Conservation (phyloP, 2,888 invertebrate genomes). For the Latrodectus hesperus region DNA sequence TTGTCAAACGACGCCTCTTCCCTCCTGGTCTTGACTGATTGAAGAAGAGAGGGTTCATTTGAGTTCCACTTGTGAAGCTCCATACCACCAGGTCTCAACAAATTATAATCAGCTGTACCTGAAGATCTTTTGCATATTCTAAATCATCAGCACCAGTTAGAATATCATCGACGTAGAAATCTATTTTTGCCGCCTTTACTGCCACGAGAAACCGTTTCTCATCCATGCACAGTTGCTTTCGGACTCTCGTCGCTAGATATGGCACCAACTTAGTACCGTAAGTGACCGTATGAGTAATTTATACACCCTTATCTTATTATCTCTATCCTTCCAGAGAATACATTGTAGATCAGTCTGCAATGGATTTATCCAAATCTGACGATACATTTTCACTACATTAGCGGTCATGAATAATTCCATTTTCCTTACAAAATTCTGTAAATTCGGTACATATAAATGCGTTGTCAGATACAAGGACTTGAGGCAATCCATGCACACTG, state of each 20-base stretch:
- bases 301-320: no score
- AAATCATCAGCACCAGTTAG: not conserved
- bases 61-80: constrained; percentile 14
- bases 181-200: not conserved
- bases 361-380: no score
- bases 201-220: not conserved
- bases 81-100: constrained; percentile 7
- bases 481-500: no score
- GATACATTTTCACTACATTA: no score
- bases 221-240: not conserved
- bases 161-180: not conserved
- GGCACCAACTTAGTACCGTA: not conserved
- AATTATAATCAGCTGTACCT: not conserved
- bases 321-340: no score
- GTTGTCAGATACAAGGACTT: no score
- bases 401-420: no score
- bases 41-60: not conserved
- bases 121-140: not conserved
- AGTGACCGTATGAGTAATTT: not conserved
- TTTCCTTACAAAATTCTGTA: no score
- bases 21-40: constrained; percentile 1
- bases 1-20: not conserved
- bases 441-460: no score
- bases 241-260: constrained; percentile 14
- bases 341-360: no score